Base-by-base conservation (phyloP, 2,888 invertebrate genomes). In the Aphodius sticticus region DNA sequence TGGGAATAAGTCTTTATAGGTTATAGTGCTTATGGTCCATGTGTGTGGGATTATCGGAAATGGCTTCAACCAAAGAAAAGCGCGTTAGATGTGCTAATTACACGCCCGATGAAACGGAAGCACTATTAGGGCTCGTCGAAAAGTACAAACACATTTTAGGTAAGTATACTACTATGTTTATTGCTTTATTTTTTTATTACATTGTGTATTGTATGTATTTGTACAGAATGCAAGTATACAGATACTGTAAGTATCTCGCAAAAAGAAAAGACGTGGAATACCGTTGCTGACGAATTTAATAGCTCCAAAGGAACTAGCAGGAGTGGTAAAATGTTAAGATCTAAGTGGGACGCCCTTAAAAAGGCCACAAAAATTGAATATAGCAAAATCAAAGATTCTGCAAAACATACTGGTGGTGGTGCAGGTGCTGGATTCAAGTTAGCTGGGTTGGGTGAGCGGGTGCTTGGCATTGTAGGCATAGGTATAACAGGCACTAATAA, bases 161-260 rank as follows among this genome's bases (percentile, higher is more conserved):
- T 70, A 70, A 70, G 16, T 70, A 70, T 70, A 70, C 16, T 70
- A n/a, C 70, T 70, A 70, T 70, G 70, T 70, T 70, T 70, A 16
- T 70, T n/a, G n/a, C n/a, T n/a, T n/a, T n/a, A n/a, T n/a, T 70
- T 70, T 70, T 70, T 16, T 69, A 26, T 26, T 26, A 53, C 53
- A 53, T 53, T 53, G 53, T 53, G 12, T 53, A 53, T 7, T 53
- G 12, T 53, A 53, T 53, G 26, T 26, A 26, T 4, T 71, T 3
- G 12, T 53, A 53, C 53, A 53, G 53, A 53, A 53, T 53, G 53
- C 53, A 53, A 53, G 9, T 53, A 53, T 53, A 53, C 53, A 7
- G 53, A 53, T 12, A 53, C 53, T 12, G 12, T 12, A 53, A 53
- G 53, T 53, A 9, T 53, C 0, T 1, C 12, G 1, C 53, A 53